phyloP scores from a whole-genome alignment of 2,797 vertebrate genomes.

The Diglossa cyanea region DNA sequence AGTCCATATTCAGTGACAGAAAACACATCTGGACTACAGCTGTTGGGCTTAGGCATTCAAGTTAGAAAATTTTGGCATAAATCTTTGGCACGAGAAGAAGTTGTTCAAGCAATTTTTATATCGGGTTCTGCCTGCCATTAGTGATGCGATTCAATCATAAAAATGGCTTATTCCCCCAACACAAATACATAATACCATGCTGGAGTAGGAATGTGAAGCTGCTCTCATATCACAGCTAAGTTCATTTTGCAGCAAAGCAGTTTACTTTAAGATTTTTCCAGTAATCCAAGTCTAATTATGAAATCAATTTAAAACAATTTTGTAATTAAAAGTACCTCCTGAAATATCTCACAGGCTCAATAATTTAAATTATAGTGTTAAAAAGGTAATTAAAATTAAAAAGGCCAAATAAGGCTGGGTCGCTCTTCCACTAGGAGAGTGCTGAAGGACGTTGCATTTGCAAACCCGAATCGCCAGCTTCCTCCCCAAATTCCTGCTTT shows the following conservation, averaged over 20 bases:
- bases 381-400: conserved; percentile 41
- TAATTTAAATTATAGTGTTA: conserved; percentile 3
- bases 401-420: not conserved
- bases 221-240: conserved; percentile 3
- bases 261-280: conserved; percentile 45
- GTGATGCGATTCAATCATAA: not conserved
- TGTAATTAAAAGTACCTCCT: conserved; percentile 53
- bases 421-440: not conserved
- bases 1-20: not conserved
- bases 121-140: not conserved
- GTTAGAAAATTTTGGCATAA: not conserved
- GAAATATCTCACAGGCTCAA: conserved; percentile 37
- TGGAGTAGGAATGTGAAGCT: not conserved
- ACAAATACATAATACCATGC: not conserved
- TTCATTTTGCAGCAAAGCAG: conserved; percentile 41
- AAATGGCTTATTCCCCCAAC: conserved; percentile 25
- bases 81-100: not conserved
- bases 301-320: conserved; percentile 44
- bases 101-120: not conserved
- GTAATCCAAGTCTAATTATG: conserved; percentile 28
- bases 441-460: conserved; percentile 11
- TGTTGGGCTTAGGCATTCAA: not conserved
- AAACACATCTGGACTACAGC: not conserved
- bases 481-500: not conserved
- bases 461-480: not conserved